Evolutionary conservation across 2,113 vertebrate species (phyloP), one percentile per base, ranked within the genome.

Genomic region (Dipodomys ordii): DNA sequence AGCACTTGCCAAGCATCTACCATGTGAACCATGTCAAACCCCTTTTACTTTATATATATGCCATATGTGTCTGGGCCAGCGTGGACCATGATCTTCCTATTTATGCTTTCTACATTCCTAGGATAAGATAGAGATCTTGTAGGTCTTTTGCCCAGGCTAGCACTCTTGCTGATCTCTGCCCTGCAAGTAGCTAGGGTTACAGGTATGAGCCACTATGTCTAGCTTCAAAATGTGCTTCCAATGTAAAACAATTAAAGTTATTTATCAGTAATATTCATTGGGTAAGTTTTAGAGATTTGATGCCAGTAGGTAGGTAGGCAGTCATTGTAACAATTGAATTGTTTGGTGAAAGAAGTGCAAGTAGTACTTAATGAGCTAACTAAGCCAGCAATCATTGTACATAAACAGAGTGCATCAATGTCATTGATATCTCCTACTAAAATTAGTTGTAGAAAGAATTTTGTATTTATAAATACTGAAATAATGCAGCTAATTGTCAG

Each of bases 371-470:
- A 65, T 90, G 32, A 32, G 28, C 60, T 39, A 83, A 78, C 67
- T 83, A 86, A 90, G 46, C 73, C 20, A 93, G 64, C 62, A 76
- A 83, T 95, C 28, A 62, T 62, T 53, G 28, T 71, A 68, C 4
- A 15, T 57, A 79, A 82, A 69, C 30, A 78, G 11, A 44, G 3
- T 86, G 22, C 23, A 64, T 89, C 35, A 83, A 0, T 74, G 27
- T 49, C 49, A 3, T 35, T 65, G 32, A 69, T 85, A 28, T 64
- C 20, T 32, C 30, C 27, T 81, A 16, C 22, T 78, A 88, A 93
- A 81, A 83, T 86, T 85, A 74, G 65, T 68, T 87, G 74, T 83
- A 93, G 79, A 44, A 77, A 91, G n/a, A 93, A 91, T 83, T 86
- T 60, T 80, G 6, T 84, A 10, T 86, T 4, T 88, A 44, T 68